Percentiles rank a stretch among this genome's conserved stretches.
These are phyloP conservation scores for Taenioides sp. DNA, from an alignment of 2,797 vertebrate genomes.

Conservation along the genomic window DNA sequence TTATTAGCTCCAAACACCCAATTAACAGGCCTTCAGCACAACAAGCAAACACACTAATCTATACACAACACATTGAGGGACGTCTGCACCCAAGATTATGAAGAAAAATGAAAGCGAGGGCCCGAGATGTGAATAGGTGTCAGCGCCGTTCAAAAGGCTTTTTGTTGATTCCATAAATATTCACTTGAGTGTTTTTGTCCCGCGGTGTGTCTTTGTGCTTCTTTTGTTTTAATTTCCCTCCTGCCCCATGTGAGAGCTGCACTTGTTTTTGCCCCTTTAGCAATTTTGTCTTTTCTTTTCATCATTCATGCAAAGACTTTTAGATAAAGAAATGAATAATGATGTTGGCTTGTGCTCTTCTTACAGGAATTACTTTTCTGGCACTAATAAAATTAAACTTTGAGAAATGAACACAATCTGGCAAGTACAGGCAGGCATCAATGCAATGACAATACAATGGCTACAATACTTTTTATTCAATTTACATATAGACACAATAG, in stretches of 20 bases:
- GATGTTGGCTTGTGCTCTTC: slow-evolving; percentile 21
- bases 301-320: slow-evolving; percentile 30
- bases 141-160: slow-evolving; percentile 43
- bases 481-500: not conserved
- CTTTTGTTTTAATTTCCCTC: slow-evolving; percentile 51
- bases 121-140: slow-evolving; percentile 54
- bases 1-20: slow-evolving; percentile 70
- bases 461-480: not conserved
- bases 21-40: slow-evolving; percentile 68
- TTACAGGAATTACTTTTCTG: slow-evolving; percentile 16
- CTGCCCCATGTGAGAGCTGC: slow-evolving; percentile 22
- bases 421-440: not conserved
- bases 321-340: slow-evolving; percentile 47
- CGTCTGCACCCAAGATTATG: slow-evolving; percentile 50
- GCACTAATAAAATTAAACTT: not conserved
- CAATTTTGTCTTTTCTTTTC: slow-evolving; percentile 38
- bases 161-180: slow-evolving; percentile 53
- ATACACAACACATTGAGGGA: slow-evolving; percentile 63
- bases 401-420: slow-evolving; percentile 18
- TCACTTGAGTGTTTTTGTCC: slow-evolving; percentile 35
- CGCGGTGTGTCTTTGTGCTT: slow-evolving; percentile 40
- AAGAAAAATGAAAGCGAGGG: slow-evolving; percentile 51
- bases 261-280: slow-evolving; percentile 22
- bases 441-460: not conserved
- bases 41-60: slow-evolving; percentile 73